A percentile compares a stretch with the other conserved stretches of the same genome.
These are phyloP conservation scores for Lepidocyrtoides sp. DNA, from an alignment of 2,888 invertebrate genomes.

Conservation along the genomic window DNA sequence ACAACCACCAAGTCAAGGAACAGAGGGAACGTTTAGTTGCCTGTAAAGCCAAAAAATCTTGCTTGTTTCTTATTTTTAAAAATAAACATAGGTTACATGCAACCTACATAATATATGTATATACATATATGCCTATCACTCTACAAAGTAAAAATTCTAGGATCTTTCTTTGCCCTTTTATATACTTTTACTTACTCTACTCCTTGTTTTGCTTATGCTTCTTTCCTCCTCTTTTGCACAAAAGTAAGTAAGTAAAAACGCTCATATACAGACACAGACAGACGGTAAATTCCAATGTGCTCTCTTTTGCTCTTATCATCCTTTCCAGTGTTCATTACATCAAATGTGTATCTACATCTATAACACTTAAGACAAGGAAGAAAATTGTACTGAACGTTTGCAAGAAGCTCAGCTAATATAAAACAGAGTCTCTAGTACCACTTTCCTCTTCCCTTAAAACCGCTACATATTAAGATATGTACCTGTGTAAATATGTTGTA, in stretches of 20 bases:
- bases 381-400: slow-evolving; percentile 15
- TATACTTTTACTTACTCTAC: neutral
- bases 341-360: neutral
- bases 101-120: too few relatives aligned
- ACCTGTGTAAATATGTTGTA: neutral
- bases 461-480: neutral
- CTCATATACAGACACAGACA: slow-evolving; percentile 9
- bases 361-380: neutral
- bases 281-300: slow-evolving; percentile 63
- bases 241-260: neutral
- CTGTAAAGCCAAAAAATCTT: slow-evolving; percentile 4
- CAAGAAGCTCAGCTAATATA: neutral
- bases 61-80: neutral
- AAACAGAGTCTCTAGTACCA: neutral
- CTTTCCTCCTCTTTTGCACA: slow-evolving; percentile 2
- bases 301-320: slow-evolving; percentile 29
- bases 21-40: neutral
- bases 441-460: neutral
- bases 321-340: slow-evolving; percentile 54
- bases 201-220: slow-evolving; percentile 27
- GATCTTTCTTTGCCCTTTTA: neutral
- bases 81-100: too few relatives aligned
- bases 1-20: neutral
- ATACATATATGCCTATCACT: neutral
- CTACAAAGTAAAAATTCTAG: slow-evolving; percentile 4